A percentile compares a stretch with the other conserved stretches of the same genome.
phyloP scores from a whole-genome alignment of 2,797 vertebrate species.

The Ficedula albicollis region DNA sequence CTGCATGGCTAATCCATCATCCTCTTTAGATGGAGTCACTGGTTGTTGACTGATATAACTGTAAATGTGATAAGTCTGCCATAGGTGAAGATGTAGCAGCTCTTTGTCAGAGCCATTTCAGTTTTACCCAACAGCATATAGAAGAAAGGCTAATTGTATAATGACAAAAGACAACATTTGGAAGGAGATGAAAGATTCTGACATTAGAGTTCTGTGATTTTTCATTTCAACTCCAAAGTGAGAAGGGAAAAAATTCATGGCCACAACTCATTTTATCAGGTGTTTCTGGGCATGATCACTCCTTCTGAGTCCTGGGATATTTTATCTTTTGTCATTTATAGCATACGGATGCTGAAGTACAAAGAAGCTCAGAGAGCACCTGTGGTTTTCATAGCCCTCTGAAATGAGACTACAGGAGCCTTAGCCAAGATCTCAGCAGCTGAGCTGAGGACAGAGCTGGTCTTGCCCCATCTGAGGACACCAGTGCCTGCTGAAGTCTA shows the following conservation, averaged over 20 bases:
- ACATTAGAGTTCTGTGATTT: slow-evolving; percentile 9
- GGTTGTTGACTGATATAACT: slow-evolving; percentile 51
- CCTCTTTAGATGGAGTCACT: slow-evolving; percentile 32
- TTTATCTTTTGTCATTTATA: background rate
- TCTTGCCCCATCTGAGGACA: background rate
- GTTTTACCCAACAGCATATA: slow-evolving; percentile 23
- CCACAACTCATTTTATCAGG: background rate
- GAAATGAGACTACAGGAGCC: background rate
- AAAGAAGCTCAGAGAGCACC: slow-evolving; percentile 32
- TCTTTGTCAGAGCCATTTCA: slow-evolving; percentile 34
- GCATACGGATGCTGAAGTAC: background rate
- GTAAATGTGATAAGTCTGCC: slow-evolving; percentile 35
- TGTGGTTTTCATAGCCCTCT: background rate
- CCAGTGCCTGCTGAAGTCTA: background rate
- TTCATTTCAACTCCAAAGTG: background rate
- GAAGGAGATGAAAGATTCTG: slow-evolving; percentile 46
- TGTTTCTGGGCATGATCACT: background rate
- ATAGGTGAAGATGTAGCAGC: slow-evolving; percentile 26
- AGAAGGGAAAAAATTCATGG: background rate
- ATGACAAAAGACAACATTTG: slow-evolving; percentile 8
- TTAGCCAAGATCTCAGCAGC: background rate
- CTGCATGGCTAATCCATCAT: slow-evolving; percentile 47
- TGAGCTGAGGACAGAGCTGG: background rate
- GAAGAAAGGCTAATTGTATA: slow-evolving; percentile 40
- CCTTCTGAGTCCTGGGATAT: background rate